Evolutionary conservation across 2,797 vertebrate genomes (phyloP), one percentile per base, ranked within the genome.

Genomic region (Leptatherina wallacei): DNA sequence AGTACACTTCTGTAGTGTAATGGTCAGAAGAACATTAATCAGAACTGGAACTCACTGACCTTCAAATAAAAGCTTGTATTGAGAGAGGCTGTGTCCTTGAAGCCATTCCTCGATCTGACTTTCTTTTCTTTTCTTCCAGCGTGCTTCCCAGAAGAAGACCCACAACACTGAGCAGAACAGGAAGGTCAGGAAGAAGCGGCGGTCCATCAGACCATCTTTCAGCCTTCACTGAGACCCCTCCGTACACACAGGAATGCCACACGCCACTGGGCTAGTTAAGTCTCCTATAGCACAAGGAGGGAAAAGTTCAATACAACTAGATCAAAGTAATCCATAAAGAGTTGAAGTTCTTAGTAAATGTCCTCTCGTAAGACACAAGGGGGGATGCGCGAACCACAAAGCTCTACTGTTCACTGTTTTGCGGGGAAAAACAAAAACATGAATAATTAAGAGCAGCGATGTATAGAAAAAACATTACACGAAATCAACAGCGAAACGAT

Each of bases 51-150:
- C 4, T 72, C 61, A 88, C 91, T 86, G 81, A 99, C 98, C 98
- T 96, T 98, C 95, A 95, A 93, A 95, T 65, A 96, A 93, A 85
- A 94, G 91, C 65, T 93, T 96, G 96, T 97, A 95, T 73, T 96
- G 92, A 84, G 91, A 94, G 87, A 97, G 93, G 70, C 86, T 88
- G 85, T 93, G 93, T 71, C 73, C 69, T 79, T 93, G 93, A 60
- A 94, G 86, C 94, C 95, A 95, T 96, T 95, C 95, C 94, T 95
- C 94, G 88, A 95, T 93, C 85, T 94, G 94, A 92, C 83, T 92
- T 68, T 94, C 91, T 87, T 94, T 90, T 75, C 91, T 87, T 90
- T 92, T 94, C 90, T 94, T 96, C 95, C 93, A 93, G 81, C 86
- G 93, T 85, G 94, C 90, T 91, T 95, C 95, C 96, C 95, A 96